Base-by-base conservation (phyloP, 2,113 vertebrate species). In the Perca fluviatilis region DNA sequence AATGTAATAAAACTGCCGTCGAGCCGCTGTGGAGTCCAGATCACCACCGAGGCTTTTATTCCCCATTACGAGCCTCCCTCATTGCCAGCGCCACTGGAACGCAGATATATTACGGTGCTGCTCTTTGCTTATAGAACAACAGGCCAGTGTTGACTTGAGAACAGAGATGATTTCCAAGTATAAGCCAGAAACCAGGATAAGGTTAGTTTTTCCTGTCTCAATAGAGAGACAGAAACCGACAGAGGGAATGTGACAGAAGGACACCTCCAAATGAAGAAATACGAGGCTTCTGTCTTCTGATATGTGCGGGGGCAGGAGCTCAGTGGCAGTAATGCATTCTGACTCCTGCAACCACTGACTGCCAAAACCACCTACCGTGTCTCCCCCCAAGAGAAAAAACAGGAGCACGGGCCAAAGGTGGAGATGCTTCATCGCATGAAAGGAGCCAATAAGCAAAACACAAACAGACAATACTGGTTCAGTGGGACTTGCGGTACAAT, bases 321-420 rank as follows among this genome's bases (percentile, higher is more conserved):
- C 77, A 12, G 80, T 50, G 33, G 82, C 74, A 23, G 56, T 86
- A 63, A 90, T 78, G 60, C 75, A 49, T 86, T 72, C 82, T 79
- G 85, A 68, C 84, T 91, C 74, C 74, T 33, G 54, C 76, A 79
- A 56, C 58, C 69, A 62, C 36, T 40, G 11, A 53, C 67, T 79
- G 72, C 82, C 83, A 87, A 68, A 88, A 77, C 82, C 85, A 84
- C 82, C 82, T 4, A 58, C 80, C 47, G 18, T 79, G 62, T 81
- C 80, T 30, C 67, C 69, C 73, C 73, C 27, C 0, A 61, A 61
- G 76, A 43, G 5, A 14, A 49, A 18, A 33, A 61, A 63, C 33
- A 61, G 69, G 33, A 1, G 47, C 66, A 36, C 23, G 33, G 67
- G 69, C 77, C 70, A 30, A 13, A 36, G 61, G 65, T 30, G 3